Evolutionary conservation across 1,140 invertebrate species (phyloP), one percentile per base, ranked within the genome.

Genomic region (Contarinia nasturtii): DNA sequence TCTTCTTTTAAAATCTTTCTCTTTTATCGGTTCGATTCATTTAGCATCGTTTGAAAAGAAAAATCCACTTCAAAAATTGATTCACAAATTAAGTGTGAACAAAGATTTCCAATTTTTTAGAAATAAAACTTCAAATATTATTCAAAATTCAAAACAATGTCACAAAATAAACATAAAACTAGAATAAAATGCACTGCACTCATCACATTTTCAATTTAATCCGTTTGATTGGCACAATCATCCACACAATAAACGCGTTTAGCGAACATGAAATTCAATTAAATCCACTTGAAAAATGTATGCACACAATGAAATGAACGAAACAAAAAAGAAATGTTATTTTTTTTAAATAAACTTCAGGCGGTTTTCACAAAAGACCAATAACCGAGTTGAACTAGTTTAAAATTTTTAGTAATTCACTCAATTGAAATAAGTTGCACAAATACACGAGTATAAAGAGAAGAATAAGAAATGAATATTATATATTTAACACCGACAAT

Each of bases 341-440:
- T 8, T 36, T 36, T 8, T 36, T 36, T 10, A 40, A 45, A 45
- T 49, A 49, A 52, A 51, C 48, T 44, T 51, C n/a, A n/a, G n/a
- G n/a, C n/a, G n/a, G n/a, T n/a, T n/a, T n/a, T n/a, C n/a, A n/a
- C n/a, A n/a, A n/a, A n/a, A n/a, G n/a, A n/a, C n/a, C n/a, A n/a
- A n/a, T n/a, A n/a, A n/a, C n/a, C n/a, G n/a, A n/a, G n/a, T n/a
- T n/a, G n/a, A n/a, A n/a, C n/a, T n/a, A n/a, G n/a, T n/a, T n/a
- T n/a, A n/a, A n/a, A n/a, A n/a, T n/a, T n/a, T n/a, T n/a, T n/a
- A n/a, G n/a, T n/a, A n/a, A n/a, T n/a, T n/a, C n/a, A n/a, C n/a
- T n/a, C n/a, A n/a, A n/a, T n/a, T n/a, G n/a, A n/a, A n/a, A n/a
- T n/a, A n/a, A n/a, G n/a, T n/a, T n/a, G n/a, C n/a, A n/a, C n/a